Base-by-base conservation (phyloP, 2,797 vertebrate genomes). In the Gadopsis bispinosus region DNA sequence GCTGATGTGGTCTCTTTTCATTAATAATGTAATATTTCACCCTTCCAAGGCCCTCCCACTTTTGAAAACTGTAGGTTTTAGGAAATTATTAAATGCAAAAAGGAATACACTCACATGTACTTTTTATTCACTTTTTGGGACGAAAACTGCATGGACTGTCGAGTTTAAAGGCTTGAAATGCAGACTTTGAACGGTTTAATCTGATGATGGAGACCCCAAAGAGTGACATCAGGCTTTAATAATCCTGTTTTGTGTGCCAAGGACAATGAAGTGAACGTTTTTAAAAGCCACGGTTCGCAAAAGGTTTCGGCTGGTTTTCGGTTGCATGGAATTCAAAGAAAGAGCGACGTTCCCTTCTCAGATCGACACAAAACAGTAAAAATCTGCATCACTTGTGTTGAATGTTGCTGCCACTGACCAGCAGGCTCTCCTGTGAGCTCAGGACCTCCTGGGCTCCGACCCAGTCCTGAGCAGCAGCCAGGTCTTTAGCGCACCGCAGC, bases 401-500 rank as follows among this genome's bases (percentile, higher is more conserved):
- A 11, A 19, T 54, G 5, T 29, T 16, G 20, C 14, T 35, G 8
- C 2, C 53, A 80, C 90, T 81, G n/a, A 99, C 98, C 96, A 97
- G 89, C 63, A 99, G 93, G 17, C 88, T 90, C 37, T 92, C 91
- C 54, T 97, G 96, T 0, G 92, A 92, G 80, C 93, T 91, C 74
- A 99, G 94, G 20, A 96, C 94, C 33, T 96, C 94, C 84, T 98
- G 97, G 12, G 96, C 96, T 16, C 80, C 93, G 22, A 95, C 91
- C 98, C 98, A 99, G 87, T 98, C 97, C 85, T 94, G 95, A 72
- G 91, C 87, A 2, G 92, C 74, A 1, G 96, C 91, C 86, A 97
- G 89, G 51, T 98, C 98, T 80, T 97, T 98, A 37, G 97, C 96
- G 50, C 97, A 99, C 51, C 98, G 92, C 84, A 97, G 93, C 45